Conservation (phyloP, 2,888 invertebrate genomes). For the Eremobia ochroleuca region DNA sequence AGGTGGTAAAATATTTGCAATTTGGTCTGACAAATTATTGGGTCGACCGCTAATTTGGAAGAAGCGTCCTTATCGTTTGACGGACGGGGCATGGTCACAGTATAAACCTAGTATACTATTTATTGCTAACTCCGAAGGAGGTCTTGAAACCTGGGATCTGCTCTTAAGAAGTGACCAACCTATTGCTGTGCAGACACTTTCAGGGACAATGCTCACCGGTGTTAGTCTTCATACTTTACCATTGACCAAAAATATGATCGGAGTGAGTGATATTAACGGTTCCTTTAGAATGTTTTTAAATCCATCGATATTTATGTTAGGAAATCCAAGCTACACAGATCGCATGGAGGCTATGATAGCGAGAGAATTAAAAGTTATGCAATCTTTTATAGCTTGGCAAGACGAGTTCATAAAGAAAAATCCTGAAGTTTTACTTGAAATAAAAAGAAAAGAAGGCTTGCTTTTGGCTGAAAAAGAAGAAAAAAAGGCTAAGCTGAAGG, state of each 20-base stretch:
- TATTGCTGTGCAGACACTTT: constrained; percentile 92
- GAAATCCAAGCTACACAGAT: constrained; percentile 81
- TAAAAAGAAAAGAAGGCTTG: constrained; percentile 83
- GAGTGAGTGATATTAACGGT: constrained; percentile 93
- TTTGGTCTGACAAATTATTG: constrained; percentile 93
- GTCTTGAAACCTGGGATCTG: constrained; percentile 96
- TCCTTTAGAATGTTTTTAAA: constrained; percentile 92
- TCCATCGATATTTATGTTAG: constrained; percentile 89
- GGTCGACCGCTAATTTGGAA: constrained; percentile 93
- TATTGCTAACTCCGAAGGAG: constrained; percentile 93
- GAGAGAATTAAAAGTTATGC: constrained; percentile 89
- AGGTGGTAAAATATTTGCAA: constrained; percentile 94
- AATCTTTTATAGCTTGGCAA: constrained; percentile 91
- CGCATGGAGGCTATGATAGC: constrained; percentile 87
- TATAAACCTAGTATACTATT: constrained; percentile 94
- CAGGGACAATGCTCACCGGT: constrained; percentile 92
- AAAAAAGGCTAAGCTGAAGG: constrained; percentile 80
- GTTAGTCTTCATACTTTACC: constrained; percentile 91
- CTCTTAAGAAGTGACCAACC: constrained; percentile 93
- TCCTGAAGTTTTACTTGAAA: constrained; percentile 81
- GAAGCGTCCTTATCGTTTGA: constrained; percentile 90
- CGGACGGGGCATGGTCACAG: constrained; percentile 94
- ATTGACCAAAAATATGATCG: constrained; percentile 91
- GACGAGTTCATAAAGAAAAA: constrained; percentile 89
- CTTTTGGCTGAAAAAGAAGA: constrained; percentile 85